Conservation (phyloP, 2,797 vertebrate species). For the Spinus pinus region DNA sequence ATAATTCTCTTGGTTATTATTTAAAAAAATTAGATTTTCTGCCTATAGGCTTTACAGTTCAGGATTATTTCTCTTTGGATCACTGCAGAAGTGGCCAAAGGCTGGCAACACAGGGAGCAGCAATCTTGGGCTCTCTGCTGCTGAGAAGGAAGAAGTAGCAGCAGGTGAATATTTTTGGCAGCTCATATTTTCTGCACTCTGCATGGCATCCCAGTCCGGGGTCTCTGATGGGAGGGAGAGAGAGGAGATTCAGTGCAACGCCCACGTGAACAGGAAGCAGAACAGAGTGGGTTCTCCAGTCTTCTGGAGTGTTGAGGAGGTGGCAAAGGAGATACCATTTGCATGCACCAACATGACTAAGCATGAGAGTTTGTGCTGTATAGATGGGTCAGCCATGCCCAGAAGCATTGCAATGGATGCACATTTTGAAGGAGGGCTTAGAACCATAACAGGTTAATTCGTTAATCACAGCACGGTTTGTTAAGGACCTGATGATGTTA, state of each 20-base stretch:
- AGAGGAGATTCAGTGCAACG: neutral
- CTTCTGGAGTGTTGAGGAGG: neutral
- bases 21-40: neutral
- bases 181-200: neutral
- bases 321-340: neutral
- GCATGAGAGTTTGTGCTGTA: neutral
- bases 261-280: neutral
- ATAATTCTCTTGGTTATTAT: neutral
- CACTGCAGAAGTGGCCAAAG: neutral
- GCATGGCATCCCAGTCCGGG: neutral
- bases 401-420: neutral
- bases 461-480: neutral
- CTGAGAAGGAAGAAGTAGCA: neutral
- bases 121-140: neutral
- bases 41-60: neutral
- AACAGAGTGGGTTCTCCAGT: neutral
- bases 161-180: neutral
- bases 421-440: neutral
- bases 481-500: neutral
- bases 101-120: neutral
- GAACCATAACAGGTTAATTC: neutral
- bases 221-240: neutral
- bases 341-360: neutral
- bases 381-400: neutral
- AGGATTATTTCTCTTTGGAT: neutral